Conservation (phyloP, 2,888 invertebrate genomes). For the Siphlonurus alternatus region DNA sequence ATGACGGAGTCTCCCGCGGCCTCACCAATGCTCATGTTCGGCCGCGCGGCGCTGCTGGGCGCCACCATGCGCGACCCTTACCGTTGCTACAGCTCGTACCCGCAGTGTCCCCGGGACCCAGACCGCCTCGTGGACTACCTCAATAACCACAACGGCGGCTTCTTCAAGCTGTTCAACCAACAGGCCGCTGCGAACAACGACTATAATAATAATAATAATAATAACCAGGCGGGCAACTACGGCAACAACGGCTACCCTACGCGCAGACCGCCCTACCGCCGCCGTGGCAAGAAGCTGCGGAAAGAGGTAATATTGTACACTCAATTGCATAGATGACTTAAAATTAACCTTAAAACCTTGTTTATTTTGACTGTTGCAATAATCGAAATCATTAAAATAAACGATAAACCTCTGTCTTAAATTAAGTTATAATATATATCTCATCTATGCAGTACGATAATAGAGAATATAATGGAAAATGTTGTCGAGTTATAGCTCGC, state of each 20-base stretch:
- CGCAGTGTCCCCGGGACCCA: constrained; percentile 54
- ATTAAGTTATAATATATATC: no score
- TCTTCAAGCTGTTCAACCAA: constrained; percentile 55
- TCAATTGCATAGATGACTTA: no score
- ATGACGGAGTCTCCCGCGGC: constrained; percentile 35
- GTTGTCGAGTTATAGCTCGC: no score
- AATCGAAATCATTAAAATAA: no score
- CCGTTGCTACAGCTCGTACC: constrained; percentile 46
- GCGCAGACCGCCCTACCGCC: background rate
- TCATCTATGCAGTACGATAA: no score
- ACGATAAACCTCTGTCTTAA: no score
- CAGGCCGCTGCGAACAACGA: background rate
- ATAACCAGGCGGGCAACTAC: no score
- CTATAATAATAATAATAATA: no score
- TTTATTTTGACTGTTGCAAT: no score
- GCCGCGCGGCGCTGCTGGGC: constrained; percentile 57
- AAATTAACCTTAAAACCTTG: no score
- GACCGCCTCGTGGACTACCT: constrained; percentile 57
- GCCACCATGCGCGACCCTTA: constrained; percentile 43
- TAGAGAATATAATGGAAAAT: no score
- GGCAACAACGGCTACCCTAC: background rate
- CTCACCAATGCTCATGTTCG: constrained; percentile 54
- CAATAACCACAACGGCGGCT: constrained; percentile 73
- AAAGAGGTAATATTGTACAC: no score
- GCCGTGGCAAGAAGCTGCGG: background rate